Percentiles rank a stretch among this genome's conserved stretches.
These are phyloP conservation scores for Drosophila percnosoma DNA, from an alignment of 2,888 invertebrate species.

Conservation along the genomic window DNA sequence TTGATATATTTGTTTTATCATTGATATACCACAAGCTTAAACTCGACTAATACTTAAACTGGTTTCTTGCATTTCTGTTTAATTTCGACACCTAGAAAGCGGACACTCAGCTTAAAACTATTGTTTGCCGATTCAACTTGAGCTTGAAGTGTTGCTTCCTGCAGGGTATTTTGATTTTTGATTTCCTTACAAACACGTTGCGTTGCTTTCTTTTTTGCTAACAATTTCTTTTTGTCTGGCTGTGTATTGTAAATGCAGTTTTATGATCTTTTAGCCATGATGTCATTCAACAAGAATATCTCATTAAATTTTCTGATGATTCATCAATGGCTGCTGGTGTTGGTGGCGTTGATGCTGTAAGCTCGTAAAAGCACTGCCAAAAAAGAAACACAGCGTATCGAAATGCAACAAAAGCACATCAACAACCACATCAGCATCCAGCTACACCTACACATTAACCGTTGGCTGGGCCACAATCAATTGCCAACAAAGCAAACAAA, in stretches of 20 bases:
- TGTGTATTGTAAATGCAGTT: not conserved
- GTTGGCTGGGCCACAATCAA: constrained; percentile 78
- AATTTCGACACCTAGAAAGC: constrained; percentile 1
- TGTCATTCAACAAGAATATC: constrained; percentile 71
- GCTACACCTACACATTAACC: constrained; percentile 72
- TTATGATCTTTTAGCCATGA: constrained; percentile 45
- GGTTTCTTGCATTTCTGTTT: not conserved
- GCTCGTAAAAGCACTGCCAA: constrained; percentile 39
- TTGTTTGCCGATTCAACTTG: not conserved
- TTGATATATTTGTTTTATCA: constrained; percentile 38
- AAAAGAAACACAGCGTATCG: constrained; percentile 26
- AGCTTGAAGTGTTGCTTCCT: constrained; percentile 18
- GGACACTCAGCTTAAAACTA: not conserved
- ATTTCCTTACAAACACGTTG: not conserved
- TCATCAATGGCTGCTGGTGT: constrained; percentile 53
- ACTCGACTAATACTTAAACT: constrained; percentile 12
- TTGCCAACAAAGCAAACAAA: constrained; percentile 83
- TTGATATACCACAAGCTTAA: constrained; percentile 25
- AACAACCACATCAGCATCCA: constrained; percentile 34
- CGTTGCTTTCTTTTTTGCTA: not conserved
- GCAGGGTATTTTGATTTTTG: not conserved
- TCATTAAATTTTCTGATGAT: constrained; percentile 74
- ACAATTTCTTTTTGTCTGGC: not conserved
- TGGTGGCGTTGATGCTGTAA: constrained; percentile 30
- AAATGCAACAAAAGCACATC: constrained; percentile 42